phyloP scores from a whole-genome alignment of 1,140 invertebrate species.

The Drosophila lacteicornis region DNA sequence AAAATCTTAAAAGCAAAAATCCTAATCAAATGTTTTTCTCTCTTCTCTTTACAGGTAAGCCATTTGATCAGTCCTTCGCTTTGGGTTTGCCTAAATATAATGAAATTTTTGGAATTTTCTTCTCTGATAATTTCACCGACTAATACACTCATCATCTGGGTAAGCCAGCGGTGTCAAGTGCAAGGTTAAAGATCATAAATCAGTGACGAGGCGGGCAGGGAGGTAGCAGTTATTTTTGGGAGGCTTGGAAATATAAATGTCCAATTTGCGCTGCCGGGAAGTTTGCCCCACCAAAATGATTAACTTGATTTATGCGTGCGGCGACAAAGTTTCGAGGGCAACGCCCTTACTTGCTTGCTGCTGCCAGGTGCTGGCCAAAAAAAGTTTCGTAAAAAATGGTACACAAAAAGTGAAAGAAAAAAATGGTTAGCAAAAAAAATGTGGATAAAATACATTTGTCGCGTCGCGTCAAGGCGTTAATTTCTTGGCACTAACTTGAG shows the following conservation, averaged over 20 bases:
- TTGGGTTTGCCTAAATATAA: not conserved
- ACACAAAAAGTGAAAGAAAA: constrained; percentile 45
- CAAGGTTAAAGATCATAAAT: constrained; percentile 71
- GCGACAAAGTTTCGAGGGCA: constrained; percentile 67
- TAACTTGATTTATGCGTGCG: constrained; percentile 83
- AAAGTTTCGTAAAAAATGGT: constrained; percentile 46
- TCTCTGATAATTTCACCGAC: constrained; percentile 42
- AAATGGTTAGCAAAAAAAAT: constrained; percentile 8
- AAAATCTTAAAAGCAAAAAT: constrained; percentile 30
- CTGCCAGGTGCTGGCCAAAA: constrained; percentile 55
- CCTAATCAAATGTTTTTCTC: constrained; percentile 51
- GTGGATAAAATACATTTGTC: constrained; percentile 44
- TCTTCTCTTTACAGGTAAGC: constrained; percentile 71
- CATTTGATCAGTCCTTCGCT: not conserved
- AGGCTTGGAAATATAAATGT: constrained; percentile 74
- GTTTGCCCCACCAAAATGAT: constrained; percentile 66
- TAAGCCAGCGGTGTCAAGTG: constrained; percentile 56
- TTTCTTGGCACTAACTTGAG: constrained; percentile 70
- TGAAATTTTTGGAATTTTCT: constrained; percentile 9
- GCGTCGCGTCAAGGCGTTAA: constrained; percentile 66
- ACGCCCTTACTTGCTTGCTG: constrained; percentile 5
- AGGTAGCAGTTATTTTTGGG: constrained; percentile 20
- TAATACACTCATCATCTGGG: constrained; percentile 59
- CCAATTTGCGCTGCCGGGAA: constrained; percentile 72
- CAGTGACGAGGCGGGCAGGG: constrained; percentile 10